These are phyloP conservation scores for Arothron firmamentum DNA, from an alignment of 2,113 vertebrate species.

Conservation along the genomic window DNA sequence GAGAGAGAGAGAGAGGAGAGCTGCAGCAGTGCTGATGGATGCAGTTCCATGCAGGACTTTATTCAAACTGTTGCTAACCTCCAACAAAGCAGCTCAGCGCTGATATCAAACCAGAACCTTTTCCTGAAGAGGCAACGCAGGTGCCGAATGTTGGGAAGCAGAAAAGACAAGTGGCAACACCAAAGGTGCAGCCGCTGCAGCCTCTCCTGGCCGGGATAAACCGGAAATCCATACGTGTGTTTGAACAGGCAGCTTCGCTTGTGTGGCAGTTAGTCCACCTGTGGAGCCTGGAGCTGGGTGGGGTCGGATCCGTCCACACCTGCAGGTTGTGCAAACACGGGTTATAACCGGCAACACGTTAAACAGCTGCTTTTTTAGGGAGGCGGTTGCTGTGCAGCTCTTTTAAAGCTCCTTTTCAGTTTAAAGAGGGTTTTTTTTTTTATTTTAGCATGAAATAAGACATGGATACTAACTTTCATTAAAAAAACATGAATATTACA, in stretches of 20 bases:
- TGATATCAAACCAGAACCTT: too few species aligned
- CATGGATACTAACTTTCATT: too few species aligned
- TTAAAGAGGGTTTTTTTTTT: neutral
- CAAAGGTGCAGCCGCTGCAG: too few species aligned
- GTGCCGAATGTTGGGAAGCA: too few species aligned
- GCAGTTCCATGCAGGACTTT: neutral
- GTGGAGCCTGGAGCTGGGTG: slow-evolving; percentile 6
- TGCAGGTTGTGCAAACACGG: neutral
- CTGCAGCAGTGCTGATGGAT: slow-evolving; percentile 21
- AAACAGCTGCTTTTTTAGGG: neutral
- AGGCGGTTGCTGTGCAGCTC: neutral
- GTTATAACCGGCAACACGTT: too few species aligned
- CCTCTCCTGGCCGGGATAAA: neutral
- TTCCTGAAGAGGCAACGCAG: too few species aligned
- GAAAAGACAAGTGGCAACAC: too few species aligned
- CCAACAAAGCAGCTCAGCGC: too few species aligned
- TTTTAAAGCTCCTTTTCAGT: neutral
- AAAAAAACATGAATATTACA: neutral
- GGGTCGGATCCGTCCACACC: neutral
- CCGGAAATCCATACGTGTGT: neutral
- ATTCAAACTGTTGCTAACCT: too few species aligned
- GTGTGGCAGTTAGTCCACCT: slow-evolving; percentile 54
- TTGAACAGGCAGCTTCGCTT: slow-evolving; percentile 34
- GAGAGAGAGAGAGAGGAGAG: slow-evolving; percentile 9
- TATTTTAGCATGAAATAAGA: neutral